Base-by-base conservation (phyloP, 2,888 invertebrate species). In the Malachius bipustulatus region DNA sequence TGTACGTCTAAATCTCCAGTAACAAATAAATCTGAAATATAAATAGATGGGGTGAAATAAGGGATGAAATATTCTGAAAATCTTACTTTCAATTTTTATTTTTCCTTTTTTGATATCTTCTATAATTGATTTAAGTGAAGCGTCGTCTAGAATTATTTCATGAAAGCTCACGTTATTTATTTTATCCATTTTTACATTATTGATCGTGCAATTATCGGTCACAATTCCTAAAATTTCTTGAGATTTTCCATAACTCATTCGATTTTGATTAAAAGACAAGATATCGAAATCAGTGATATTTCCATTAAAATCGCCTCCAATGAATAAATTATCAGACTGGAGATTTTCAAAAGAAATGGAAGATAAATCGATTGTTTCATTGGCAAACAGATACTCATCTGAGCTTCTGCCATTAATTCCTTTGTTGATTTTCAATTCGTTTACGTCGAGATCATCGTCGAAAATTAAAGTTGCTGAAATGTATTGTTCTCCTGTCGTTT, bases 391-490 rank as follows among this genome's bases (percentile, higher is more conserved):
- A 3, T 65, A 50, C 13, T 59, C 45, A 4, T 43, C 42, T 12
- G 59, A 41, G 1, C 49, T 37, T 12, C 63, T 42, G 8, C 54
- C 53, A 45, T 71, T 70, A 2, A 70, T 41, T 2, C 38, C 51
- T 3, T 55, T 40, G 0, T 46, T 36, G 16, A 65, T 51, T 40
- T 56, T 47, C n/a, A 70, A 49, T 10, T 57, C 48, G 4, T 60
- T 37, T 0, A 54, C 51, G 3, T 47, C 42, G 2, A 63, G 36
- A 6, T 49, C 41, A 26, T 55, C 47, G 4, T 51, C 43, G 38
- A 70, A 67, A 11, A 57, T 55, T 2, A 71, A 43, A 16, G 60
- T 56, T 1, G 57, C 44, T 1, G 59, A 47, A 8, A 62, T 48
- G 24, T 50, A 52, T 38, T 63, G 61, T 42, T 69, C 57, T 9